Evolutionary conservation across 92 coral and sea anemone genomes (phyloP), one percentile per base, ranked within the genome.

Genomic region (Phenganax subtilis): DNA sequence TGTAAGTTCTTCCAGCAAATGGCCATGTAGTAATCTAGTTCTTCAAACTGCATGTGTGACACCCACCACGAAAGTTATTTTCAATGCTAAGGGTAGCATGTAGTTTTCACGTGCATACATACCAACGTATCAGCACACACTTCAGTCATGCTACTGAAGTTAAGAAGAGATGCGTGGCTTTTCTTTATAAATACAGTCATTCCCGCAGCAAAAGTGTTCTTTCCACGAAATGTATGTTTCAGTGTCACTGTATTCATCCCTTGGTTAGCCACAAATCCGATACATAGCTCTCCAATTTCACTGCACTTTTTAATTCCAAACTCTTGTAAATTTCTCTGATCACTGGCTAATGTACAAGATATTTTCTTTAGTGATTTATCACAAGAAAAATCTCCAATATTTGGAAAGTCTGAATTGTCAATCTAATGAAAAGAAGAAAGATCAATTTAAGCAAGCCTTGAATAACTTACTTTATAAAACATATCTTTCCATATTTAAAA

Each of bases 191-290:
- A 72, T 52, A 84, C 28, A 20, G 78, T 81, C 52, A 83, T 54
- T 9, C 90, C 90, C 3, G 81, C 81, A 7, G 90, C 76, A 66
- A 82, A 87, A 61, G 57, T 78, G 37, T 79, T 70, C 55, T 47
- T 15, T 8, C 90, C 90, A 60, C 56, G 60, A n/a, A 87, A 67
- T n/a, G 27, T 62, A 25, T 61, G 62, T 54, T 87, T 87, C 59
- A 87, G 51, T 12, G 82, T 72, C 0, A 84, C 77, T 51, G 82
- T 47, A 54, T 84, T 83, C 10, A 66, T 65, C 25, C 90, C 90
- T 20, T 81, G 62, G 64, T 87, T 87, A 27, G 75, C 75, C 10
- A 87, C 87, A 82, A 83, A 87, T 47, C 90, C 90, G 54, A 71
- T 75, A 72, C 90, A 87, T n/a, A 53, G 27, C 11, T 76, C 64